Evolutionary conservation across 2,113 vertebrate species (phyloP), one percentile per base, ranked within the genome.

Genomic region (Jacana jacana): DNA sequence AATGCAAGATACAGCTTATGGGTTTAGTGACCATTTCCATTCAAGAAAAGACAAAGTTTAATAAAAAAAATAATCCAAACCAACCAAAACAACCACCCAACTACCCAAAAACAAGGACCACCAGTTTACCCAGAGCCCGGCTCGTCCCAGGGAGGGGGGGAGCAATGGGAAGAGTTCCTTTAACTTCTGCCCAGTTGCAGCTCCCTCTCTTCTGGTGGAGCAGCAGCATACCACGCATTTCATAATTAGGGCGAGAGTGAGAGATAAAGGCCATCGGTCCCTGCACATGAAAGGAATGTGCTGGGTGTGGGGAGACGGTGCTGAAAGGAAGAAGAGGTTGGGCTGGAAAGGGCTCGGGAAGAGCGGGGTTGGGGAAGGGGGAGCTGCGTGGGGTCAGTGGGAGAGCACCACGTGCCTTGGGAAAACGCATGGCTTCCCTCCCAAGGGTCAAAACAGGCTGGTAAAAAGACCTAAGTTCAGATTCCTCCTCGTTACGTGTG

Each of bases 141-240:
- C 58, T 79, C 22, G 31, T 18, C 84, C 35, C n/a, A n/a, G n/a
- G n/a, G n/a, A n/a, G n/a, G n/a, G n/a, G 54, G 48, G 17, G 44
- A 89, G 78, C 12, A 92, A 20, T 2, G 24, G 58, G 86, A 72
- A 33, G 78, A 83, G 86, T 75, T 75, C 97, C 91, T 69, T 30
- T 88, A 83, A 91, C 55, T 77, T 42, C 46, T 75, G 82, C 88
- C 82, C 88, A 30, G 33, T 57, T 48, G 37, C 63, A 77, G 81
- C 68, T 57, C 84, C 4, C 66, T 31, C 35, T 63, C 80, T 73
- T 96, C 72, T 54, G 64, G 37, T 30, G 72, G 61, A 85, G 70
- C 39, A 83, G 79, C 76, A 87, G 14, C 96, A 97, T 95, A 97
- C 92, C 95, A 92, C 88, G 55, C 93, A 93, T 95, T 97, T 85